Evolutionary conservation across 2,888 invertebrate genomes (phyloP), one percentile per base, ranked within the genome.

Genomic region (Chorisops tibialis): DNA sequence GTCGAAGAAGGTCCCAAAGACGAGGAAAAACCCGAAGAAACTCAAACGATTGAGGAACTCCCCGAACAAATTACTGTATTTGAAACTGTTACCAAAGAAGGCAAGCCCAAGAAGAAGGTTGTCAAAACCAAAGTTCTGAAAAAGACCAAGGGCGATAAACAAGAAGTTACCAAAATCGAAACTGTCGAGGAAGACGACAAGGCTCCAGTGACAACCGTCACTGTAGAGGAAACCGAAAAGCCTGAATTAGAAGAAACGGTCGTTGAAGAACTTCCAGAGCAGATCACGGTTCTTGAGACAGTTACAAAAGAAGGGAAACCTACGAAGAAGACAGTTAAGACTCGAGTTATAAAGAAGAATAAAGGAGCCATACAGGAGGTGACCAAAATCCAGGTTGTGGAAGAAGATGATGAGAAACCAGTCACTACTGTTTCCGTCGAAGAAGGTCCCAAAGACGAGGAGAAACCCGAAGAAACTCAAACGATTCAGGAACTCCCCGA

Each of bases 351-450:
- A 39, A 68, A 67, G 18, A 68, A 66, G 45, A 61, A 62, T 0
- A 69, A 69, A 41, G 71, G 69, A 3, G 59, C 50, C 9, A 70
- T 73, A 61, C 68, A 70, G 58, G 71, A 73, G 70, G 68, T 70
- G 1, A 73, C 73, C 5, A 71, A 74, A 68, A 73, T 74, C 21
- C 67, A 71, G 4, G 73, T 71, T 1, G 70, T 74, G 1, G 71
- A 71, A 67, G 73, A 76, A 68, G 76, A 76, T 65, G 75, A 71
- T n/a, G 71, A 74, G 60, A 66, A 71, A 62, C 78, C 79, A 0
- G 69, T 73, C 65, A 75, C 73, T 3, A 73, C 72, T 1, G 66
- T 66, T 4, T 62, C 65, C 2, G 65, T 69, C 24, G 62, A 65
- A 49, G 67, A 65, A 63, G 67, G 43, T 62, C 68, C 68, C 35